These are phyloP conservation scores for Oscarella lobularis DNA, from an alignment of 37 sponge, comb jelly and placozoan genomes.

Conservation along the genomic window DNA sequence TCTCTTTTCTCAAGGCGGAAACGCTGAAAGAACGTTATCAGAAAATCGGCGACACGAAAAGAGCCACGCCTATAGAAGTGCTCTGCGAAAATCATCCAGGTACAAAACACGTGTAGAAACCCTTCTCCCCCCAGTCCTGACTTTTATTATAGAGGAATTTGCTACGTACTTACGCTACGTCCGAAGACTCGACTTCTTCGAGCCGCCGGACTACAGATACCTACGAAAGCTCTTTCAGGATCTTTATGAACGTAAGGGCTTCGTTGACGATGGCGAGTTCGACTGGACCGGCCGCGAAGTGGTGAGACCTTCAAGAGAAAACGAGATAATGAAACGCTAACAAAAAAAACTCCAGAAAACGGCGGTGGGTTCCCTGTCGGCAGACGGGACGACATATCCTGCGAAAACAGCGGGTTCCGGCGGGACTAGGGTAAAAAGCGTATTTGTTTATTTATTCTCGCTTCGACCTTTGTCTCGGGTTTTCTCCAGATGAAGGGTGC, in stretches of 20 bases:
- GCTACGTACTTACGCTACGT: conserved; percentile 89
- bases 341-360: not conserved
- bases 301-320: conserved; percentile 32
- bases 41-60: conserved; percentile 97
- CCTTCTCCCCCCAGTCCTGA: too few relatives aligned
- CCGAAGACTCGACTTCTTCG: conserved; percentile 91
- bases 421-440: not conserved
- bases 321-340: not conserved
- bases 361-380: not conserved
- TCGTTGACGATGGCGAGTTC: conserved; percentile 62
- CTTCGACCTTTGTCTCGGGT: too few relatives aligned
- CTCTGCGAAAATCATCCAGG: conserved; percentile 91
- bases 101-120: conserved; percentile 9
- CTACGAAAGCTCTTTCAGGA: conserved; percentile 83
- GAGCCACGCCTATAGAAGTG: conserved; percentile 93
- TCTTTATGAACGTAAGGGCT: conserved; percentile 73
- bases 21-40: conserved; percentile 97
- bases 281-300: conserved; percentile 95
- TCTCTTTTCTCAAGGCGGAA: conserved; percentile 90
- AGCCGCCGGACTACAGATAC: conserved; percentile 91
- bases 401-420: too few relatives aligned
- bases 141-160: conserved; percentile 70
- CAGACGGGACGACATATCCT: too few relatives aligned
- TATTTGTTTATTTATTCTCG: not conserved
- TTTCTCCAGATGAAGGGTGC: too few relatives aligned